These are phyloP conservation scores for Sapayoa aenigma DNA, from an alignment of 2,113 vertebrate genomes.

Conservation along the genomic window DNA sequence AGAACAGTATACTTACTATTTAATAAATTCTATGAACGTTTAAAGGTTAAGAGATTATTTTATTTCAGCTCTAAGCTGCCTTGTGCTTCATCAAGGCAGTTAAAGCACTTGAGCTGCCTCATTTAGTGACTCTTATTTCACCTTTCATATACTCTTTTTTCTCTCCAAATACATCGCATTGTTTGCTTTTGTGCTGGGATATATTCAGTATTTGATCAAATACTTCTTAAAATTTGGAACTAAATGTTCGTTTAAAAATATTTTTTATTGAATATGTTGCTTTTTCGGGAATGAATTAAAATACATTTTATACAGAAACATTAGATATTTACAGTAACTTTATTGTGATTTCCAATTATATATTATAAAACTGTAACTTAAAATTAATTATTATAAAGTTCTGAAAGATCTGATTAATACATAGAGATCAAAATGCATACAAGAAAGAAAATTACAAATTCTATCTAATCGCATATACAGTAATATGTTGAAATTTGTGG, in stretches of 20 bases:
- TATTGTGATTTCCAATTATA: background rate
- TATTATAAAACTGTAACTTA: background rate
- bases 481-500: no score
- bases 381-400: background rate
- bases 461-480: background rate
- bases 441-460: background rate
- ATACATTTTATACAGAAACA: background rate
- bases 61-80: background rate
- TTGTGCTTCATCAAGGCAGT: background rate
- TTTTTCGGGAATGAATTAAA: background rate
- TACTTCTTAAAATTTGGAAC: background rate
- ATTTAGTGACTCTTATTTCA: slow-evolving; percentile 53
- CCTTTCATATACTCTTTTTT: slow-evolving; percentile 15
- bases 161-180: background rate
- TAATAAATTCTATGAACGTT: background rate
- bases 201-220: background rate
- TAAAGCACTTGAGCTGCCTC: background rate
- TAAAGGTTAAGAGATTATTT: background rate
- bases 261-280: background rate
- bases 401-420: background rate
- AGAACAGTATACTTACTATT: background rate
- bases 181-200: background rate
- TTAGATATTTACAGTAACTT: background rate
- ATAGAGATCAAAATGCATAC: background rate
- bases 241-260: background rate